Evolutionary conservation across 2,113 vertebrate species (phyloP).

Genomic region (Lontra canadensis): DNA sequence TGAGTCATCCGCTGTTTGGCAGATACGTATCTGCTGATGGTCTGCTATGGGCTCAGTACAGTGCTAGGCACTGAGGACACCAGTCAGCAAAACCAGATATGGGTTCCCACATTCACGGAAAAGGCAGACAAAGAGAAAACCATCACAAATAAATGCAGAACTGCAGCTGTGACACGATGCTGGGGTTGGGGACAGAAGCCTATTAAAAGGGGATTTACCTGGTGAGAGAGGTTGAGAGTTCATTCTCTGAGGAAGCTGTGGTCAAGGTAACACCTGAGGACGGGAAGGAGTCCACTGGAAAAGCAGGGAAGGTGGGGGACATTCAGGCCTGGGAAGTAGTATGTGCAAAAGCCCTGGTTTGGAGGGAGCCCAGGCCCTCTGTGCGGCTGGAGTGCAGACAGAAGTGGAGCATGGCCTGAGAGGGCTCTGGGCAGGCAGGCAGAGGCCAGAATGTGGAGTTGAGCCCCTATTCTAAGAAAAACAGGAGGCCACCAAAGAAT

Average conservation of each 20-base stretch:
- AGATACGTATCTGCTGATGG: background rate
- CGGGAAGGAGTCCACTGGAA: background rate
- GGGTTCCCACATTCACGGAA: background rate
- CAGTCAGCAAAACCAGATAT: background rate
- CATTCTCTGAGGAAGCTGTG: background rate
- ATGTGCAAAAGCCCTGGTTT: background rate
- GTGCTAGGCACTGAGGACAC: background rate
- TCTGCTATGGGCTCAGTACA: background rate
- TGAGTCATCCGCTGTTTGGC: background rate
- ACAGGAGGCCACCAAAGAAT: background rate
- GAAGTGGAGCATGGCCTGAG: too few species aligned
- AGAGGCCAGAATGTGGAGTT: background rate
- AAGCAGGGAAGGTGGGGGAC: background rate
- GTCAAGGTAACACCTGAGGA: background rate
- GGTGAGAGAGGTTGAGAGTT: background rate
- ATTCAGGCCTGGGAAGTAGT: background rate
- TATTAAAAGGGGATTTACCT: background rate
- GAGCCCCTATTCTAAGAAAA: background rate
- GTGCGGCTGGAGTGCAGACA: background rate
- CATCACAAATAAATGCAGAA: background rate
- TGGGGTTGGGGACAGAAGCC: background rate
- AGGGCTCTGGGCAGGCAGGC: background rate
- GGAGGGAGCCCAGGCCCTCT: background rate
- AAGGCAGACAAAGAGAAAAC: background rate
- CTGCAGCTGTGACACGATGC: background rate